Conservation (phyloP, 2,888 invertebrate species). For the Tricholauxania praeusta region DNA sequence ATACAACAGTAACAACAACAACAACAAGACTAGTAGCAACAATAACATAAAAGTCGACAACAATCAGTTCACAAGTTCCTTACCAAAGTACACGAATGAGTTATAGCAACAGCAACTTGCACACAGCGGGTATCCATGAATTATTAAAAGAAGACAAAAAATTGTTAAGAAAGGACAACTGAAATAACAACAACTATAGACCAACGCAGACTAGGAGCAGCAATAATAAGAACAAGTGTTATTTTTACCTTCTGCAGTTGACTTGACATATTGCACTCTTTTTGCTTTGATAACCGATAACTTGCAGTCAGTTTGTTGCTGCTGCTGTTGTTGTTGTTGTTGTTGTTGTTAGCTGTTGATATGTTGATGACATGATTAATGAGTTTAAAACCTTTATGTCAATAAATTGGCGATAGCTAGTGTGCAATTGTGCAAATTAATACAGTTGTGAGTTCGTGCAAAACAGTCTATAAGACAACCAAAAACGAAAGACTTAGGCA, state of each 20-base stretch:
- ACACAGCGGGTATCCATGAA: constrained; percentile 34
- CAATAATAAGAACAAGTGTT: neutral
- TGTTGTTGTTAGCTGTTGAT: constrained; percentile 23
- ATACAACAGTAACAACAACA: neutral
- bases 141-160: constrained; percentile 27
- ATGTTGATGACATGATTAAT: constrained; percentile 36
- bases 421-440: too few relatives aligned
- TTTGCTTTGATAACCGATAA: too few relatives aligned
- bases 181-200: neutral
- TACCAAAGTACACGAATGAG: too few relatives aligned
- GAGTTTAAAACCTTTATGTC: constrained; percentile 17
- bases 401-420: constrained; percentile 3
- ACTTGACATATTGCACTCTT: neutral
- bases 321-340: constrained; percentile 6
- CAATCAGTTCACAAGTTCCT: too few relatives aligned
- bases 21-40: neutral
- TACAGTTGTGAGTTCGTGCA: too few relatives aligned
- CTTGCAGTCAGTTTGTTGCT: neutral
- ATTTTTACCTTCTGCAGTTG: neutral
- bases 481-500: neutral
- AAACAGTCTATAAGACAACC: neutral
- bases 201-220: neutral
- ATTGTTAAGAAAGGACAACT: constrained; percentile 17
- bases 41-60: neutral
- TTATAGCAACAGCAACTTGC: constrained; percentile 4